Evolutionary conservation across 2,797 vertebrate species (phyloP), one percentile per base, ranked within the genome.

Genomic region (Rhinichthys osculus): DNA sequence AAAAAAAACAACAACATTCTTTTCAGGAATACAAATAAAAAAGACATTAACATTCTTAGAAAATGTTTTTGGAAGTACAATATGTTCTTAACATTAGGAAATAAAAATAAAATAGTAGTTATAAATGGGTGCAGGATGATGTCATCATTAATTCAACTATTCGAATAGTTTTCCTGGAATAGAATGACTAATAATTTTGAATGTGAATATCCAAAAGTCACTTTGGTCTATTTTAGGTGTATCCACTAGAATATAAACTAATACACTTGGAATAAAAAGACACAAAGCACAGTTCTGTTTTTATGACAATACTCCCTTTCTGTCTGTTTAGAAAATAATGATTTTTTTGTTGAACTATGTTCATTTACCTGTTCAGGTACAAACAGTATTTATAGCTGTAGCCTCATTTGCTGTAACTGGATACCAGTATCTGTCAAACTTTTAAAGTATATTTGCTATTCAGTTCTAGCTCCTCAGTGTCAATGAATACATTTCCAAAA

Each of bases 401-500:
- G 16, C 69, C 30, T 50, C 27, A 35, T 74, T 83, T 47, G 11
- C 54, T 64, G 40, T 35, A 38, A 71, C 38, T 27, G 8, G 35
- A 30, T 59, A 9, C 35, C 16, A 72, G 27, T 7, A 40, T 69
- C 38, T 57, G 72, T 64, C 13, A 78, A 83, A 44, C 44, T 40
- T 82, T 72, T 72, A 27, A 83, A 7, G 42, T 38, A 64, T 21
- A 69, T 64, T 73, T 47, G 17, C 17, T 50, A 64, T 33, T 74
- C 27, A 30, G 72, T 11, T 77, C 5, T 38, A 76, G n/a, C 76
- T 67, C 11, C 4, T 38, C 69, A 59, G 16, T 54, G 77, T 30
- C 13, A 84, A 17, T 33, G 33, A 62, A 52, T 62, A 35, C 38
- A 69, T 47, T 66, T 71, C 52, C 7, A 64, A 93, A 93, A 93